These are phyloP conservation scores for Lithosia quadra DNA, from an alignment of 2,888 invertebrate species.

Conservation along the genomic window DNA sequence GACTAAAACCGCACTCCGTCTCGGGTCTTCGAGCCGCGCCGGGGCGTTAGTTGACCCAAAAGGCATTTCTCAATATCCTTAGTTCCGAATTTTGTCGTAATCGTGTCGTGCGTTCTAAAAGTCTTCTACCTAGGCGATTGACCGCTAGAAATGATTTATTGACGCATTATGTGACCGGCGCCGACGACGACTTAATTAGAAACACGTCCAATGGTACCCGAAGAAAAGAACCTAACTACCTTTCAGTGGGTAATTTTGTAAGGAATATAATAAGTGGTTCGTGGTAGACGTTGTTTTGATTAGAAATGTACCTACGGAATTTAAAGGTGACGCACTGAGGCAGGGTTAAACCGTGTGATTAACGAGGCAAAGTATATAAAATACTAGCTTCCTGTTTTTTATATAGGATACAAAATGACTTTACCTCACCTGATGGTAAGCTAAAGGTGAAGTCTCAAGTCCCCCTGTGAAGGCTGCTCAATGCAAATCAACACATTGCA, in stretches of 20 bases:
- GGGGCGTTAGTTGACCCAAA: too few relatives aligned
- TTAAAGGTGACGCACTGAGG: background rate
- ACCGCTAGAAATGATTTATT: slow-evolving; percentile 66
- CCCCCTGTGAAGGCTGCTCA: too few relatives aligned
- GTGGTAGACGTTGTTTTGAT: slow-evolving; percentile 15
- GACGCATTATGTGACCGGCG: slow-evolving; percentile 62
- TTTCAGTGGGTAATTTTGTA: slow-evolving; percentile 37
- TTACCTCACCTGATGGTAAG: too few relatives aligned
- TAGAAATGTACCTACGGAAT: background rate
- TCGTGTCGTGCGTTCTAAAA: slow-evolving; percentile 27
- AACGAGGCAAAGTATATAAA: background rate
- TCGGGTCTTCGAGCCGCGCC: too few relatives aligned
- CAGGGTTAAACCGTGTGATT: background rate
- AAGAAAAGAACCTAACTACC: slow-evolving; percentile 33
- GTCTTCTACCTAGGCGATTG: slow-evolving; percentile 54
- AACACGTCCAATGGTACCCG: slow-evolving; percentile 41
- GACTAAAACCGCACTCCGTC: too few relatives aligned
- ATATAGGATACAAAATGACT: too few relatives aligned
- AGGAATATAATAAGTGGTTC: slow-evolving; percentile 16
- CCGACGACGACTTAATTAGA: slow-evolving; percentile 67
- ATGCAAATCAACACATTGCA: too few relatives aligned
- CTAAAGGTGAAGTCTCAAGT: too few relatives aligned
- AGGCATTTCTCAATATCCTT: too few relatives aligned
- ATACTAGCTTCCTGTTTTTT: background rate
- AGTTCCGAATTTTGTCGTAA: slow-evolving; percentile 5